A percentile compares a stretch with the other conserved stretches of the same genome.
phyloP scores from a whole-genome alignment of 2,113 vertebrate species.

The Phalacrocorax carbo region DNA sequence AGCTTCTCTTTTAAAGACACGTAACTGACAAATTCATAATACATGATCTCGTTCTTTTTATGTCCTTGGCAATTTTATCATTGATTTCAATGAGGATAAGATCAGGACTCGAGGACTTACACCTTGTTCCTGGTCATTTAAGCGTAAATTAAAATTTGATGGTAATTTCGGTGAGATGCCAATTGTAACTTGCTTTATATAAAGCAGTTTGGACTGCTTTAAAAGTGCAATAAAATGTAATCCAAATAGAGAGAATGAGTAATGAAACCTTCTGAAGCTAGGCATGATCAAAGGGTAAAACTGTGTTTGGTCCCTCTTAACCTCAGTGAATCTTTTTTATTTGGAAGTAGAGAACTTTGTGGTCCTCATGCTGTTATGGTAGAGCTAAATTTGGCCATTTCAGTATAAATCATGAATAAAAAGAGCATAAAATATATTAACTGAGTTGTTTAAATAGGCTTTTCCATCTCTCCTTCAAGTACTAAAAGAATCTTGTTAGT shows the following conservation, averaged over 20 bases:
- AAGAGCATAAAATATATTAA: neutral
- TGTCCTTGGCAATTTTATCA: neutral
- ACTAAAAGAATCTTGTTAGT: neutral
- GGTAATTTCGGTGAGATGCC: neutral
- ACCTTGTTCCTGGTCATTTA: neutral
- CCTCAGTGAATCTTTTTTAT: neutral
- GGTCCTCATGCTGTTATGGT: neutral
- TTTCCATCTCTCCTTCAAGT: neutral
- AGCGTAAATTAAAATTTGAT: neutral
- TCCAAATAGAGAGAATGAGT: neutral
- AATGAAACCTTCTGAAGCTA: neutral
- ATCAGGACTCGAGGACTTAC: neutral
- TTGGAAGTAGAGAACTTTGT: neutral
- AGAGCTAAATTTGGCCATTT: neutral
- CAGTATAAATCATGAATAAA: neutral
- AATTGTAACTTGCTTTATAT: neutral
- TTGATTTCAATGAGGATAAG: neutral
- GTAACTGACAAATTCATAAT: neutral
- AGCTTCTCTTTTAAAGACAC: neutral
- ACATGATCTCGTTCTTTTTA: neutral
- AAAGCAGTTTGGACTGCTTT: neutral
- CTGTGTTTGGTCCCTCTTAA: neutral
- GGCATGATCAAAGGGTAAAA: neutral
- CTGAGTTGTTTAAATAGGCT: neutral
- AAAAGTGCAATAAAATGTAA: neutral